Evolutionary conservation across 1,140 invertebrate genomes (phyloP), one percentile per base, ranked within the genome.

Genomic region (Frieseomelitta varia): DNA sequence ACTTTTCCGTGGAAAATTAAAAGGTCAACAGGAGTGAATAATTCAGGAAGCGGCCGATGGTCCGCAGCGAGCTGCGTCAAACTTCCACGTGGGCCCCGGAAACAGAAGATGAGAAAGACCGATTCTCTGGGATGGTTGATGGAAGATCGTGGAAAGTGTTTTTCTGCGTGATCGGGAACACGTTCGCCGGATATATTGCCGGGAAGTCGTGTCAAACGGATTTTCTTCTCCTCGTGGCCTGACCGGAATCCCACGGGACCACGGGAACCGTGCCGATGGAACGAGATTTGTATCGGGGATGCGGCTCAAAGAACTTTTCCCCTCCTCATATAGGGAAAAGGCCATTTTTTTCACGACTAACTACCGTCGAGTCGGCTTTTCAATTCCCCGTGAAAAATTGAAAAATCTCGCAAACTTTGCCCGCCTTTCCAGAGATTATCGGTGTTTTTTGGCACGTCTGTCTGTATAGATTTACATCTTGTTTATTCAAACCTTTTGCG

Each of bases 221-320:
- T 84, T 79, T 79, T 84, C 75, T 55, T 21, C 72, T 30, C 6
- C 63, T 63, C 81, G 55, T 63, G 56, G 67, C 81, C 14, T 39
- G 58, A 15, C 14, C 1, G 15, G 30, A 58, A 71, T 84, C 81
- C 67, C 75, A 27, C 4, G 39, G 69, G 58, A 19, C 51, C 65
- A 4, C 19, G 51, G 56, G 30, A 75, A 27, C 27, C 81, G 87
- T 85, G 79, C 74, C 75, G 71, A 81, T 8, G n/a, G 63, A 85
- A 86, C 68, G 88, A 90, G 77, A 80, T 87, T 88, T 88, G 85
- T 86, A 90, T 85, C 68, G 74, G 63, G 71, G 80, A 47, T 58
- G 39, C 39, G 0, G 74, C 77, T 56, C 65, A 24, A 30, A 76
- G 65, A 69, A 76, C 58, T 30, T 2, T 30, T 2, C 30, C 2